Conservation (phyloP, 1,140 invertebrate species). For the Tetraneura akinire region DNA sequence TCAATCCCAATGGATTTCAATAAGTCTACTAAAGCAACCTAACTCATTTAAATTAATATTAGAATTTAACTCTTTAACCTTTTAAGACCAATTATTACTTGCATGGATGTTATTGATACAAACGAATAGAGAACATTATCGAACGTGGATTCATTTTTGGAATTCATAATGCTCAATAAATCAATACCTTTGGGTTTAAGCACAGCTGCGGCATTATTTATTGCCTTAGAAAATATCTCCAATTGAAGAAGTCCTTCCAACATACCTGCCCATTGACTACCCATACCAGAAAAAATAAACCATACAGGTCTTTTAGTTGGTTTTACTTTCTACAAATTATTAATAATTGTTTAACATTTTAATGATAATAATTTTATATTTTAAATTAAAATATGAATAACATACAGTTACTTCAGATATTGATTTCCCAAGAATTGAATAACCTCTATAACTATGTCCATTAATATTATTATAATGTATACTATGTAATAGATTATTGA, state of each 20-base stretch:
- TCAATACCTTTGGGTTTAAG: slow-evolving; percentile 78
- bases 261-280: slow-evolving; percentile 95
- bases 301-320: slow-evolving; percentile 77
- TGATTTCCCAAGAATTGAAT: slow-evolving; percentile 67
- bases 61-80: neutral
- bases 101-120: slow-evolving; percentile 90
- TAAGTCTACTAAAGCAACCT: slow-evolving; percentile 86
- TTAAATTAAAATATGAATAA: slow-evolving; percentile 20
- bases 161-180: slow-evolving; percentile 79
- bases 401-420: slow-evolving; percentile 61
- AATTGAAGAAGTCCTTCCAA: slow-evolving; percentile 79
- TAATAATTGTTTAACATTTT: neutral
- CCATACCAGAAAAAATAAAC: slow-evolving; percentile 96
- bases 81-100: too few relatives aligned
- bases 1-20: slow-evolving; percentile 75
- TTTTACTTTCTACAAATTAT: slow-evolving; percentile 51
- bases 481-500: slow-evolving; percentile 75
- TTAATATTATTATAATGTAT: slow-evolving; percentile 70
- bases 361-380: too few relatives aligned
- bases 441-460: slow-evolving; percentile 78
- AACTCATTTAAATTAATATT: neutral
- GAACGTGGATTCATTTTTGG: slow-evolving; percentile 73
- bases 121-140: slow-evolving; percentile 87
- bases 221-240: slow-evolving; percentile 75
- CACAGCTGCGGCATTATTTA: slow-evolving; percentile 74